These are phyloP conservation scores for Delphinapterus leucas DNA, from an alignment of 2,113 vertebrate species.

Conservation along the genomic window DNA sequence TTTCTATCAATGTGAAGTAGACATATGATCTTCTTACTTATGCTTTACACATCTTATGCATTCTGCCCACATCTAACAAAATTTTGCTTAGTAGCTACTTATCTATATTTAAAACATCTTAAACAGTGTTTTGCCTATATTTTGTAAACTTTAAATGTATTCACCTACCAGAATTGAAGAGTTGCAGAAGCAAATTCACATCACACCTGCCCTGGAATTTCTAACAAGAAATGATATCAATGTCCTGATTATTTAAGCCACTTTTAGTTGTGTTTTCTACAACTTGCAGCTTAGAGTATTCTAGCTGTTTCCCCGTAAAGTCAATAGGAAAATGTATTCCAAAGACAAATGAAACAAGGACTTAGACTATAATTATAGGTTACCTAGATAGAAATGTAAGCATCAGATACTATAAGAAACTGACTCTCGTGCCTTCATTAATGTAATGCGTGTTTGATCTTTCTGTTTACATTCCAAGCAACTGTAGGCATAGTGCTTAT, in stretches of 20 bases:
- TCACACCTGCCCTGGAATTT: not conserved
- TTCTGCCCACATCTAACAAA: not conserved
- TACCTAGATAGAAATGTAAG: not conserved
- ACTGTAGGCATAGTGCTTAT: not conserved
- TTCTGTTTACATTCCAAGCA: conserved; percentile 6
- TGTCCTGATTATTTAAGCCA: not conserved
- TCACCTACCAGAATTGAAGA: not conserved
- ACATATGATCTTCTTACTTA: not conserved
- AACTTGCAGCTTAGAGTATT: not conserved
- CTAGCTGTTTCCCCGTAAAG: not conserved
- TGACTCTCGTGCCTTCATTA: not conserved
- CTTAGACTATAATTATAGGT: not conserved
- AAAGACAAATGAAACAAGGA: not conserved
- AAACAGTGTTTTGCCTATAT: not conserved
- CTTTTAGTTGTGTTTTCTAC: not conserved
- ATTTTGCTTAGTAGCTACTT: not conserved
- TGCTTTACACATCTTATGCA: not conserved
- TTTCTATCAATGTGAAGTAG: not conserved
- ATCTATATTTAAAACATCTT: not conserved
- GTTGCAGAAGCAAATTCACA: not conserved
- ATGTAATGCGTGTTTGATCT: not conserved
- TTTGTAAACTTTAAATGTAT: not conserved
- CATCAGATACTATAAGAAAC: not conserved
- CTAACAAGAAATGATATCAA: not conserved
- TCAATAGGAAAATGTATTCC: not conserved